A percentile compares a stretch with the other conserved stretches of the same genome.
Evolutionary conservation across 2,888 invertebrate genomes (phyloP).

Genomic region (Adineta ricciae): DNA sequence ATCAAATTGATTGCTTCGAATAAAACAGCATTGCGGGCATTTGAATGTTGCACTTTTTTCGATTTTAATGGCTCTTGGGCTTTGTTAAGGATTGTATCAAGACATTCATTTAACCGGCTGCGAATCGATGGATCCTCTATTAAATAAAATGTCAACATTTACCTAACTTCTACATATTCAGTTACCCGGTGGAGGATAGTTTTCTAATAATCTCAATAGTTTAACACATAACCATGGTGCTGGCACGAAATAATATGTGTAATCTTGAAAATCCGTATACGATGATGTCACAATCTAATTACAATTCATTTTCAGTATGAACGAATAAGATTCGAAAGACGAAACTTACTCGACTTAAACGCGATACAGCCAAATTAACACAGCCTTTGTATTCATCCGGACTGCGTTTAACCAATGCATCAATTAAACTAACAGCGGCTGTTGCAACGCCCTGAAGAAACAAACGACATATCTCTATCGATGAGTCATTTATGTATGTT

Average conservation of each 20-base stretch:
- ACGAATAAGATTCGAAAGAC: no score
- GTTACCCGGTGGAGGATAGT: slow-evolving; percentile 62
- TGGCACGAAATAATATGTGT: slow-evolving; percentile 99
- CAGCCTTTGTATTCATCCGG: slow-evolving; percentile 99
- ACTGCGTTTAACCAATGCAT: slow-evolving; percentile 92
- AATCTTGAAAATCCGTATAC: slow-evolving; percentile 97
- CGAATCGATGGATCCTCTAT: slow-evolving; percentile 77
- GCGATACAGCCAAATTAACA: slow-evolving; percentile 89
- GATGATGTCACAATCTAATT: slow-evolving; percentile 80
- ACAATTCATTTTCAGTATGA: neutral
- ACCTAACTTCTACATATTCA: no score
- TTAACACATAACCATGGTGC: slow-evolving; percentile 99
- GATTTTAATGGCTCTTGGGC: slow-evolving; percentile 72
- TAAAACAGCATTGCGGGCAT: slow-evolving; percentile 96
- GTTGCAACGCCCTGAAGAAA: slow-evolving; percentile 79
- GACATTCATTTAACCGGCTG: slow-evolving; percentile 86
- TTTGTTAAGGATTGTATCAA: slow-evolving; percentile 94
- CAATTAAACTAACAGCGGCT: slow-evolving; percentile 90
- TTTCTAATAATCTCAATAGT: slow-evolving; percentile 81
- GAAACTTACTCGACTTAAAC: slow-evolving; percentile 58
- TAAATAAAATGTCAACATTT: neutral
- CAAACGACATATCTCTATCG: neutral
- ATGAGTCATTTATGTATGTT: slow-evolving; percentile 19
- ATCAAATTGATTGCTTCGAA: slow-evolving; percentile 99
- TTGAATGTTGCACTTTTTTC: slow-evolving; percentile 98